Conservation (phyloP, 1,140 invertebrate species). For the Panonychus citri region DNA sequence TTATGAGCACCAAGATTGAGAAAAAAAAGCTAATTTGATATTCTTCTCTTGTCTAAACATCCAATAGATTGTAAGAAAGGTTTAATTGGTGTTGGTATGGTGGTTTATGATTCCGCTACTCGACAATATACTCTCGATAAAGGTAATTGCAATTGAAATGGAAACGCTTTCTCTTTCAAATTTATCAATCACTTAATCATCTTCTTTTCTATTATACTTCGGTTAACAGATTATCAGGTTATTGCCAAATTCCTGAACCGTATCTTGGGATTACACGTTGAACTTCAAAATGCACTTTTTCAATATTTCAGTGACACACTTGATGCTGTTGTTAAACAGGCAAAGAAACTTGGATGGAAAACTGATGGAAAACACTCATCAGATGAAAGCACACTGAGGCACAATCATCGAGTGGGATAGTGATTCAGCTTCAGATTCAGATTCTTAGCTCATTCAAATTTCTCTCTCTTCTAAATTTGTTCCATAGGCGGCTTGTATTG, state of each 20-base stretch:
- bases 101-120: slow-evolving; percentile 43
- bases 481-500: no score
- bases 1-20: no score
- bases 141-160: slow-evolving; percentile 17
- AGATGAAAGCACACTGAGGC: no score
- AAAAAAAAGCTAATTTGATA: no score
- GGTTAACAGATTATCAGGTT: slow-evolving; percentile 61
- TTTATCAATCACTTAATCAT: background rate
- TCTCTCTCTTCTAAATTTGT: no score
- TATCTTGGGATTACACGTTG: slow-evolving; percentile 87
- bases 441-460: no score
- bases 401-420: no score
- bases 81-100: slow-evolving; percentile 75
- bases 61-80: slow-evolving; percentile 66
- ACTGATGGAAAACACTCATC: no score
- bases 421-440: no score
- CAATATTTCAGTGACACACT: slow-evolving; percentile 93
- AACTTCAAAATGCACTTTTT: slow-evolving; percentile 85
- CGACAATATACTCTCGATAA: slow-evolving; percentile 61
- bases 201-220: background rate
- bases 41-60: no score
- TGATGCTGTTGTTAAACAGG: slow-evolving; percentile 55
- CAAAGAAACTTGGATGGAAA: slow-evolving; percentile 45
- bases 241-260: slow-evolving; percentile 97
- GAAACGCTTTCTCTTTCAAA: no score